Evolutionary conservation across 2,888 invertebrate species (phyloP).

Genomic region (Cephus sareptanus): DNA sequence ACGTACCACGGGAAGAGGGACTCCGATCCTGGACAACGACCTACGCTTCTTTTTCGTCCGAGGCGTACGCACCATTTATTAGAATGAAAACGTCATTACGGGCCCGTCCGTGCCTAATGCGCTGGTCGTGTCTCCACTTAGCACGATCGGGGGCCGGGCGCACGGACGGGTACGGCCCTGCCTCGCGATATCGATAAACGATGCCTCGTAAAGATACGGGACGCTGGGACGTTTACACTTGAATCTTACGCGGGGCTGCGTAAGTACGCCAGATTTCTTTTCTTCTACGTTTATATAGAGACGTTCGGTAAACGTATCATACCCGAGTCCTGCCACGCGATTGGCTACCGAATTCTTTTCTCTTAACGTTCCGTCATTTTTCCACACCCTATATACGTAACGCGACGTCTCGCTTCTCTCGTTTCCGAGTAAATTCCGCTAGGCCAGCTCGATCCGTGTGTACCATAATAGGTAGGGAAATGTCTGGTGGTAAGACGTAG

Average conservation of each 20-base stretch:
- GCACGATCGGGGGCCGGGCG: slow-evolving; percentile 15
- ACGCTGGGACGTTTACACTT: background rate
- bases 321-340: too few relatives aligned
- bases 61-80: slow-evolving; percentile 27
- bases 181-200: slow-evolving; percentile 28
- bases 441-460: slow-evolving; percentile 25
- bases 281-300: too few relatives aligned
- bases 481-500: slow-evolving; percentile 42
- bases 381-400: too few relatives aligned
- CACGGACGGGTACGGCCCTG: background rate
- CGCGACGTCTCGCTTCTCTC: too few relatives aligned
- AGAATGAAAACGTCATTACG: slow-evolving; percentile 46
- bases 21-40: slow-evolving; percentile 3
- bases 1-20: too few relatives aligned
- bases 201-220: slow-evolving; percentile 23
- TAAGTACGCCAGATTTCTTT: too few relatives aligned
- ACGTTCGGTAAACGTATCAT: too few relatives aligned
- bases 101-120: slow-evolving; percentile 39
- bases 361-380: too few relatives aligned
- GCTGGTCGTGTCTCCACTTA: slow-evolving; percentile 40
- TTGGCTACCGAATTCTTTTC: too few relatives aligned
- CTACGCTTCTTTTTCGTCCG: slow-evolving; percentile 19
- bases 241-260: too few relatives aligned
- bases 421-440: too few relatives aligned
- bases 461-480: slow-evolving; percentile 53